Evolutionary conservation across 2,113 vertebrate genomes (phyloP).

Genomic region (Balaeniceps rex): DNA sequence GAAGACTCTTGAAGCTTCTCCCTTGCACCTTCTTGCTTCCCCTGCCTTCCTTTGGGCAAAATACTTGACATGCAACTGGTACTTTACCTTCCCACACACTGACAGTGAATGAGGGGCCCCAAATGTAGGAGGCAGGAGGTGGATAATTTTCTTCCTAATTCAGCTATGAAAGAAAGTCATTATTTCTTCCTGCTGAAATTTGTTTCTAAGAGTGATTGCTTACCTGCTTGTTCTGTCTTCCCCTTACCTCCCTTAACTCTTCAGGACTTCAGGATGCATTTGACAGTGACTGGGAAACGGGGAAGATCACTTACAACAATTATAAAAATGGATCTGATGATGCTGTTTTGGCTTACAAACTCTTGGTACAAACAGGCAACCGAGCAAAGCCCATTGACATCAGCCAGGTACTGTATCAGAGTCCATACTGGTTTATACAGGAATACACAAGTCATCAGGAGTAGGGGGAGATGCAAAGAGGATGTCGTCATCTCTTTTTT

Average conservation of each 20-base stretch:
- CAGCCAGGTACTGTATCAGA: conserved; percentile 78
- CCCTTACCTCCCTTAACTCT: background rate
- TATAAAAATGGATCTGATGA: conserved; percentile 95
- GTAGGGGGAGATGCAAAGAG: background rate
- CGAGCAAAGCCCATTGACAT: conserved; percentile 89
- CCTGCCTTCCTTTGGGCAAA: background rate
- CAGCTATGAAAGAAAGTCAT: background rate
- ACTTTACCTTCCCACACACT: background rate
- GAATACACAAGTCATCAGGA: background rate
- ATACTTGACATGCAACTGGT: background rate
- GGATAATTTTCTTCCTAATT: background rate
- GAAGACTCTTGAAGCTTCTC: background rate
- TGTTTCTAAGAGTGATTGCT: background rate
- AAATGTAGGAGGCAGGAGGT: background rate
- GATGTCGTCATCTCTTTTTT: background rate
- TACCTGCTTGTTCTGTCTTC: background rate
- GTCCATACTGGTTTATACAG: background rate
- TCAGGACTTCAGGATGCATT: conserved; percentile 94
- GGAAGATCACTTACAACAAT: conserved; percentile 87
- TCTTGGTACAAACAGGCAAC: conserved; percentile 93
- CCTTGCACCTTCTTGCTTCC: background rate
- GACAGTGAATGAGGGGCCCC: background rate
- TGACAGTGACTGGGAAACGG: conserved; percentile 91
- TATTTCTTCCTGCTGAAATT: background rate
- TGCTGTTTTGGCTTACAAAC: conserved; percentile 93